Evolutionary conservation across 2,113 vertebrate species (phyloP).

Genomic region (Hemiprocne comata): DNA sequence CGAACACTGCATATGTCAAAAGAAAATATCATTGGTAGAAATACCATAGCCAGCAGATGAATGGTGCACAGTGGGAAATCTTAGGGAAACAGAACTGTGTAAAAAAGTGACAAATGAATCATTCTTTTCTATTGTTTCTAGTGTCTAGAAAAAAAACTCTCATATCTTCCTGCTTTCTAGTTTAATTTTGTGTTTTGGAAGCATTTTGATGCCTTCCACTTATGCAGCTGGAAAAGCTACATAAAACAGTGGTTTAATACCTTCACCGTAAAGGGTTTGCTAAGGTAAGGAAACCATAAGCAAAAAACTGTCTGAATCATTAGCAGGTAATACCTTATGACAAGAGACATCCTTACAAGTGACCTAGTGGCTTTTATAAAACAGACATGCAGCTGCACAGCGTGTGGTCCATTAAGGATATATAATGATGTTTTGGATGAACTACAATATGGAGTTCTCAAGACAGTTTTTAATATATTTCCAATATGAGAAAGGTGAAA

Average conservation of each 20-base stretch:
- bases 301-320: background rate
- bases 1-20: background rate
- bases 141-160: rapidly evolving
- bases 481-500: background rate
- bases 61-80: background rate
- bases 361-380: background rate
- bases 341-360: background rate
- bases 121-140: background rate
- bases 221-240: background rate
- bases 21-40: background rate
- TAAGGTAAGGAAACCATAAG: background rate
- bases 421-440: background rate
- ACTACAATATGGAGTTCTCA: background rate
- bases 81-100: background rate
- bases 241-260: background rate
- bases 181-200: background rate
- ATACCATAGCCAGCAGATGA: background rate
- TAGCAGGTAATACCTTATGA: background rate
- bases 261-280: background rate
- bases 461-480: background rate
- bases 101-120: background rate
- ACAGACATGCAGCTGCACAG: background rate
- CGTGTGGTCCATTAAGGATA: background rate
- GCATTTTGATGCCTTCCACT: background rate
- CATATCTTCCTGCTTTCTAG: background rate